Conservation (phyloP, 2,797 vertebrate species). For the Thamnophis elegans region DNA sequence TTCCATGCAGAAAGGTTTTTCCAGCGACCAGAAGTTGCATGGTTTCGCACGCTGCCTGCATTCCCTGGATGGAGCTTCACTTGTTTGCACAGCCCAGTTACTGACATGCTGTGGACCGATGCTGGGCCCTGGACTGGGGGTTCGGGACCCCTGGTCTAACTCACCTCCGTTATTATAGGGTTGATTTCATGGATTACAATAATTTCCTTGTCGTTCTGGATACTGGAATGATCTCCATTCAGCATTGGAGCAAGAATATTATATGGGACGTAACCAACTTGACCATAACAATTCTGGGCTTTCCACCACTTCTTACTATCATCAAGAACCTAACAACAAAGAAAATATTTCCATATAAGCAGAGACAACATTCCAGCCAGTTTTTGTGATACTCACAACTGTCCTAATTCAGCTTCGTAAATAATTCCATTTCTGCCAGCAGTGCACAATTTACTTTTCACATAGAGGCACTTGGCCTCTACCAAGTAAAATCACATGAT, state of each 20-base stretch:
- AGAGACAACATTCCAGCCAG: not conserved
- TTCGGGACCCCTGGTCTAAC: not conserved
- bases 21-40: fast-evolving
- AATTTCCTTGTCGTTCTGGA: not conserved
- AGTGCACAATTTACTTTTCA: not conserved
- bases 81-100: too few relatives aligned
- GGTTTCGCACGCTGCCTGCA: too few relatives aligned
- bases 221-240: not conserved
- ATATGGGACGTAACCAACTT: constrained; percentile 86
- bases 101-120: too few relatives aligned
- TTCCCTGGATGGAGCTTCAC: too few relatives aligned
- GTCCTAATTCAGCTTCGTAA: not conserved
- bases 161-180: constrained; percentile 37
- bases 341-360: not conserved
- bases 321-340: constrained; percentile 78
- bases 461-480: not conserved
- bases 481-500: not conserved
- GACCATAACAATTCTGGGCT: constrained; percentile 78
- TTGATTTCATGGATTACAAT: constrained; percentile 32
- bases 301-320: constrained; percentile 92
- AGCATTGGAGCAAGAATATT: constrained; percentile 81
- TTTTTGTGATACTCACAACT: not conserved
- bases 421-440: not conserved
- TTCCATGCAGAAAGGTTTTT: too few relatives aligned
- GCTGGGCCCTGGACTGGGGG: too few relatives aligned